Conservation (phyloP, 1,140 invertebrate species). For the Holcopasites calliopsidis region DNA sequence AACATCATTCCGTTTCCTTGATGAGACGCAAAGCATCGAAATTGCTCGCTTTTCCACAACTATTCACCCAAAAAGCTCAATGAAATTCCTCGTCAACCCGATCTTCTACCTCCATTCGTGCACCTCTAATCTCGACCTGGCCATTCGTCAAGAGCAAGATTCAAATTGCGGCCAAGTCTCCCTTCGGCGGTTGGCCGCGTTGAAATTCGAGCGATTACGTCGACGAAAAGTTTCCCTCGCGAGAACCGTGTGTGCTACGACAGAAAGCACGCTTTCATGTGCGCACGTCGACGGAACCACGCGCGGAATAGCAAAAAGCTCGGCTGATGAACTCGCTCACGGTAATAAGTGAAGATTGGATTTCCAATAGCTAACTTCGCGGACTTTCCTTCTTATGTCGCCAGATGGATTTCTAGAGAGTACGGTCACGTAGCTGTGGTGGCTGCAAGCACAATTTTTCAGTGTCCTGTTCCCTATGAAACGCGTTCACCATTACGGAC, state of each 20-base stretch:
- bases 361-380: conserved; percentile 16
- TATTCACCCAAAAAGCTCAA: not conserved
- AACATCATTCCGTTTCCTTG: not conserved
- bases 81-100: too few species aligned
- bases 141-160: conserved; percentile 51
- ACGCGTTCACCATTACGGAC: conserved; percentile 20
- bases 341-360: conserved; percentile 46
- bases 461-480: conserved; percentile 11
- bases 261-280: conserved; percentile 13
- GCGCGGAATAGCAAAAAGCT: conserved; percentile 42
- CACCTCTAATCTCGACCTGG: not conserved
- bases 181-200: conserved; percentile 48
- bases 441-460: conserved; percentile 15
- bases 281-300: conserved; percentile 9
- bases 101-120: not conserved
- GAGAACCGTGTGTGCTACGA: not conserved
- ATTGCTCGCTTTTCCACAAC: not conserved
- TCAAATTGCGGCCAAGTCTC: conserved; percentile 70
- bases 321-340: conserved; percentile 26
- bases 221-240: conserved; percentile 50
- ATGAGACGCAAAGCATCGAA: not conserved
- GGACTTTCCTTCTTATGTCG: not conserved
- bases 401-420: not conserved
- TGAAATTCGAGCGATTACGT: conserved; percentile 71
- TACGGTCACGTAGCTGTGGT: conserved; percentile 18